Percentiles rank a stretch among this genome's conserved stretches.
Evolutionary conservation across 2,113 vertebrate genomes (phyloP).

Genomic region (Aix galericulata): DNA sequence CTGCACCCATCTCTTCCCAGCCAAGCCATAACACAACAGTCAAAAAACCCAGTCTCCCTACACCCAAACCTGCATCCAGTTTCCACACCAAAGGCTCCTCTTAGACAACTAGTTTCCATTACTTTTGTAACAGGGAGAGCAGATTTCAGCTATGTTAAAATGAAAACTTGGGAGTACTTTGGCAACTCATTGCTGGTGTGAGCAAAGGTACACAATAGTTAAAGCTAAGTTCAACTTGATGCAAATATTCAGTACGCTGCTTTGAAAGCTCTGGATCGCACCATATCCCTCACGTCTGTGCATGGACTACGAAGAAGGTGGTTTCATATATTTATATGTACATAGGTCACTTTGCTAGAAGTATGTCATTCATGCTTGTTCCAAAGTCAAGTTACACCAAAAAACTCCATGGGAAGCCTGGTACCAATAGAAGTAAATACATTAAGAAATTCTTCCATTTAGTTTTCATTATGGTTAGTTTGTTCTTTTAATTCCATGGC

Average conservation of each 20-base stretch:
- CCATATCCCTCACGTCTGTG: background rate
- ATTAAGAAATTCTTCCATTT: background rate
- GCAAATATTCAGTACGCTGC: background rate
- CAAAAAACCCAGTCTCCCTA: background rate
- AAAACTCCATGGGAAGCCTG: background rate
- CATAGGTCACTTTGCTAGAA: background rate
- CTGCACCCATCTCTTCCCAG: background rate
- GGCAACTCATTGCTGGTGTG: background rate
- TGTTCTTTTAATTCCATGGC: background rate
- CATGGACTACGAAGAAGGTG: background rate
- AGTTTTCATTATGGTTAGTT: background rate
- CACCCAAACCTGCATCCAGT: background rate
- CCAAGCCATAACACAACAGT: background rate
- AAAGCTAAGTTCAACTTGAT: background rate
- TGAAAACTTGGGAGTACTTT: background rate
- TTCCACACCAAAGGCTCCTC: background rate
- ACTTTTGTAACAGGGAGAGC: background rate
- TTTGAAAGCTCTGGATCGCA: background rate
- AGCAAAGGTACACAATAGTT: background rate
- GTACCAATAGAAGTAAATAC: background rate
- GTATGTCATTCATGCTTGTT: background rate
- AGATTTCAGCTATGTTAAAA: background rate
- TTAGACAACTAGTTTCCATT: background rate
- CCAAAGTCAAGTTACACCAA: background rate
- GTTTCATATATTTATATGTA: background rate